These are phyloP conservation scores for Anoplopoma fimbria DNA, from an alignment of 2,113 vertebrate species.

Conservation along the genomic window DNA sequence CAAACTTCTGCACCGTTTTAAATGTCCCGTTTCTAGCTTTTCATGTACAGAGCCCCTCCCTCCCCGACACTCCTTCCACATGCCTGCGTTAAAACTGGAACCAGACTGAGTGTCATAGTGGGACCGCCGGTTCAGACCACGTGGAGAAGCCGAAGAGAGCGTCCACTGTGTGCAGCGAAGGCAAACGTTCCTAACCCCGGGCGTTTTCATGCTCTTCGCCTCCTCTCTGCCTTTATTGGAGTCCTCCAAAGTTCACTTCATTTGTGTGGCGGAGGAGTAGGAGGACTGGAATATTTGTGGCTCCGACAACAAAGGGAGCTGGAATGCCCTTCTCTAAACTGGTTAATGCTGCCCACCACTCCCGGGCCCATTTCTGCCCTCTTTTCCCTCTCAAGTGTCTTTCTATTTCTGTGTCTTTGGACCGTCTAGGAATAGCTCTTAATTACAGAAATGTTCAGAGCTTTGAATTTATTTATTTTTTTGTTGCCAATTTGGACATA, in stretches of 20 bases:
- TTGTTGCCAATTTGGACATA: slow-evolving; percentile 32
- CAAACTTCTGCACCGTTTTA: no score
- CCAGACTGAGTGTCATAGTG: slow-evolving; percentile 18
- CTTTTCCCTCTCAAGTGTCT: background rate
- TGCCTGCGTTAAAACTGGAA: slow-evolving; percentile 47
- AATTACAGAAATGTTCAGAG: slow-evolving; percentile 40
- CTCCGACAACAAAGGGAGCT: slow-evolving; percentile 59
- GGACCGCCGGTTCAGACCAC: background rate
- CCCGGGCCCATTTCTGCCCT: slow-evolving; percentile 15
- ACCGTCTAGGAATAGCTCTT: slow-evolving; percentile 15
- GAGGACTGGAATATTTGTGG: slow-evolving; percentile 71
- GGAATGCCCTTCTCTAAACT: slow-evolving; percentile 66
- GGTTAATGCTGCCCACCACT: slow-evolving; percentile 51
- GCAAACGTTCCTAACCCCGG: slow-evolving; percentile 18
- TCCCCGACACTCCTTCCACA: background rate
- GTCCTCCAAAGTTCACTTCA: slow-evolving; percentile 57
- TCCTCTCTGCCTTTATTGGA: slow-evolving; percentile 43
- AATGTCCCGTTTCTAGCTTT: background rate
- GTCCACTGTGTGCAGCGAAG: background rate
- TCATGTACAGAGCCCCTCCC: background rate
- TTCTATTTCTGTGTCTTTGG: background rate
- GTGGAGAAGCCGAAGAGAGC: background rate
- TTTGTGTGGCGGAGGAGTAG: slow-evolving; percentile 47
- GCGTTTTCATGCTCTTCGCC: slow-evolving; percentile 29
- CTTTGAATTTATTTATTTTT: no score